These are phyloP conservation scores for Lemur catta DNA, from an alignment of 2,797 vertebrate species.

Conservation along the genomic window DNA sequence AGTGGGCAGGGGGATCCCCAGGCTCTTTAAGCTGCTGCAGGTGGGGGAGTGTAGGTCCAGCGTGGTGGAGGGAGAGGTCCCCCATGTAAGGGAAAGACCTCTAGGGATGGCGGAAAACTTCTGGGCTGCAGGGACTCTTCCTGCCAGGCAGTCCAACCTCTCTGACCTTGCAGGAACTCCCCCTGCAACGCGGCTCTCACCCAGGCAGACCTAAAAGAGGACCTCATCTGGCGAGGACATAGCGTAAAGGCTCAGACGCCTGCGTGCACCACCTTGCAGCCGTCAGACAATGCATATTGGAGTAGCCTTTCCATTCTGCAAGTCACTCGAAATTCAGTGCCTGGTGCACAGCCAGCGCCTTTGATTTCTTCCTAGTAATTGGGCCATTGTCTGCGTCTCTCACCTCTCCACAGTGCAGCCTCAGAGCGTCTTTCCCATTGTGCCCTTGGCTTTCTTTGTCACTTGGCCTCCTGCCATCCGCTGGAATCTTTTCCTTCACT, in stretches of 20 bases:
- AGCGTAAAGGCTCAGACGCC: neutral
- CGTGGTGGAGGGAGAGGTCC: neutral
- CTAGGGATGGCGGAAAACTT: neutral
- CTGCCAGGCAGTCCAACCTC: neutral
- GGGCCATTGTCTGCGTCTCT: neutral
- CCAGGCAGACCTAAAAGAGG: neutral
- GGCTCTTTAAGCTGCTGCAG: neutral
- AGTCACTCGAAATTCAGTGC: neutral
- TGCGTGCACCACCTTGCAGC: accelerated
- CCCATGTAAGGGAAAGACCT: neutral
- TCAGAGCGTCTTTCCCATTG: neutral
- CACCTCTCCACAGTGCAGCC: neutral
- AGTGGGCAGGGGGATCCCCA: neutral
- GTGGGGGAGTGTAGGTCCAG: neutral
- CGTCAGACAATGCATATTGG: accelerated
- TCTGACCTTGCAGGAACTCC: neutral
- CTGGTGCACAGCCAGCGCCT: neutral
- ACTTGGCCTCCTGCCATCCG: neutral
- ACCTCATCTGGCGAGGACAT: neutral
- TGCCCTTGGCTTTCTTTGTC: constrained; percentile 16
- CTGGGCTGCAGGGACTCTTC: neutral
- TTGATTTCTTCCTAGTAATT: constrained; percentile 11
- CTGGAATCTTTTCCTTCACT: constrained; percentile 33
- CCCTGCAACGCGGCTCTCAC: neutral
- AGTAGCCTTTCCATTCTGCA: neutral